Base-by-base conservation (phyloP, 2,888 invertebrate genomes). In the Malacosoma neustria region DNA sequence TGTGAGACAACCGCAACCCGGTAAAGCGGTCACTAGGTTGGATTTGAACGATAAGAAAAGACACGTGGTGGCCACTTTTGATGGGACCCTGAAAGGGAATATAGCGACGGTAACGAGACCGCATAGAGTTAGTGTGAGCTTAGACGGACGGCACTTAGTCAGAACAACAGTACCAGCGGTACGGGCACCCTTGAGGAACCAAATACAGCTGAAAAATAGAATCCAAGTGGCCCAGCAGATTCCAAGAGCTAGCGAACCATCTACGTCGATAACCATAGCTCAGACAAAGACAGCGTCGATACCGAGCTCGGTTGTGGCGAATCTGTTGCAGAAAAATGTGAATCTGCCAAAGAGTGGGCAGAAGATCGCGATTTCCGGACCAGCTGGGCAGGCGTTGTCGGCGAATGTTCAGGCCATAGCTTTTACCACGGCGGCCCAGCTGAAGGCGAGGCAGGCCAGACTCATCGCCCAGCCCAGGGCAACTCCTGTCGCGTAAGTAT, bases 341-440 rank as follows among this genome's bases (percentile, higher is more conserved):
- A 56, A 58, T 41, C 39, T 69, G 37, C 66, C 66, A 0, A 61
- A 61, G 35, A 42, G 57, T 3, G 69, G 68, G 2, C 74, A 69
- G 51, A 73, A 73, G 61, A 71, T 75, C 3, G 70, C 73, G 4
- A 70, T 74, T 11, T 65, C 69, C 0, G 66, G 63, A 1, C 55
- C 63, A 3, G 60, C 57, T 6, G 67, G 60, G 14, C 68, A 64
- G 38, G 54, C 68, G 38, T 39, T 71, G 37, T 56, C 70, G 22
- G 74, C 71, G 2, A 72, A 72, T 41, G 68, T 76, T 36, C 79
- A 75, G 38, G 73, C 76, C 11, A 68, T 79, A n/a, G 74, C 76
- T 11, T 70, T 79, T 45, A 61, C 64, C 36, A 57, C 65, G 3
- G 58, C 68, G 9, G 64, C 76, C 32, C 79, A 75, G 49, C 48